Conservation (phyloP, 2,113 vertebrate species). For the Phrynosoma platyrhinos region DNA sequence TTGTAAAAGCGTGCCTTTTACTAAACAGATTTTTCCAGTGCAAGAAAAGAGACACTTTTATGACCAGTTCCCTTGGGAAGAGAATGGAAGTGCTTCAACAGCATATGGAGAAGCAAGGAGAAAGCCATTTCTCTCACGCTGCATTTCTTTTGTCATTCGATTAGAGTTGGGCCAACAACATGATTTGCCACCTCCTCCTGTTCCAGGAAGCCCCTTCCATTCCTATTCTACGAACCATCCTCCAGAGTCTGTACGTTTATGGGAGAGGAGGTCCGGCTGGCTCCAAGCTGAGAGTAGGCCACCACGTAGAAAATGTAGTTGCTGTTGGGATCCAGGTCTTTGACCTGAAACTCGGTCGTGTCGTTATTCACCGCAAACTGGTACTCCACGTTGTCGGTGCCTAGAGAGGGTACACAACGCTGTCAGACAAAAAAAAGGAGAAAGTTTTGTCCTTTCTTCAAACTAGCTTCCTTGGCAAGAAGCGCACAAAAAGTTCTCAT, state of each 20-base stretch:
- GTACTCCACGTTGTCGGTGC: conserved; percentile 91
- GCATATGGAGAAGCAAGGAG: too few species aligned
- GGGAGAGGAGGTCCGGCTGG: conserved; percentile 88
- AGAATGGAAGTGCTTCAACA: too few species aligned
- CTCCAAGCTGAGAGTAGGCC: conserved; percentile 93
- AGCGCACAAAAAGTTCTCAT: neutral
- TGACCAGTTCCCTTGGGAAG: too few species aligned
- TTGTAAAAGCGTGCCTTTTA: too few species aligned
- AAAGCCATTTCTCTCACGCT: too few species aligned
- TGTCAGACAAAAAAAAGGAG: conserved; percentile 28
- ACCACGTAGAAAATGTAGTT: conserved; percentile 95
- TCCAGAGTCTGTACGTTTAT: conserved; percentile 89
- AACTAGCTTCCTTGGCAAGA: neutral
- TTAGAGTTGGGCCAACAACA: too few species aligned
- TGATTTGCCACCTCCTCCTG: too few species aligned
- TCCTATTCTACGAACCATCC: conserved; percentile 84
- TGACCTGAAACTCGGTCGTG: conserved; percentile 92
- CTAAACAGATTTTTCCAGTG: too few species aligned
- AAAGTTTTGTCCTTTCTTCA: conserved; percentile 19
- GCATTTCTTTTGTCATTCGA: too few species aligned
- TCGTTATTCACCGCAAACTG: conserved; percentile 98
- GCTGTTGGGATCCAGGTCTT: conserved; percentile 92
- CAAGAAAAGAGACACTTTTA: too few species aligned
- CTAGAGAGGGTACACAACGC: conserved; percentile 64
- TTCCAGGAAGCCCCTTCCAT: neutral